Percentiles rank a stretch among this genome's conserved stretches.
phyloP scores from a whole-genome alignment of 2,113 vertebrate species.

The Saccopteryx leptura region DNA sequence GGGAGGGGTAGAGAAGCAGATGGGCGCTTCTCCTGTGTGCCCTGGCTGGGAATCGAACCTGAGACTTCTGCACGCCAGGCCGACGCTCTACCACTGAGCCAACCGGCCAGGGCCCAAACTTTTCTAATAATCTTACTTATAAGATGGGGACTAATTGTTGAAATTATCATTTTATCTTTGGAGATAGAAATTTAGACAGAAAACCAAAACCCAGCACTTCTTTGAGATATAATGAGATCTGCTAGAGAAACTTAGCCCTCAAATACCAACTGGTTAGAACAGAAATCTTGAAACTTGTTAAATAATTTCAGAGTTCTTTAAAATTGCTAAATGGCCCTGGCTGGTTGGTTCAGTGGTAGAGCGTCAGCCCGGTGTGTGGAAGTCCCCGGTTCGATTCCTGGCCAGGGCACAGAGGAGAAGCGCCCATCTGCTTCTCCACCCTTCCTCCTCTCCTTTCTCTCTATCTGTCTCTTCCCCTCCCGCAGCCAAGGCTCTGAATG shows the following conservation, averaged over 20 bases:
- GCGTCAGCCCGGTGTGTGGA: too few species aligned
- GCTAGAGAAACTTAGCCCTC: neutral
- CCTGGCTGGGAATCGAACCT: too few species aligned
- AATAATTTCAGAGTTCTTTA: neutral
- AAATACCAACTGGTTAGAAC: neutral
- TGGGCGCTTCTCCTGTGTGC: too few species aligned
- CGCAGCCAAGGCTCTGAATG: neutral
- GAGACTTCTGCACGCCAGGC: too few species aligned
- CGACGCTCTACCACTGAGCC: too few species aligned
- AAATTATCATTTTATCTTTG: constrained; percentile 22
- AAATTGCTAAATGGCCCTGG: neutral
- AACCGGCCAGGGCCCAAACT: neutral
- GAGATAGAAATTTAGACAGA: constrained; percentile 14
- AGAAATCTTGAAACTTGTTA: neutral
- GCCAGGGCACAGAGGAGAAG: too few species aligned
- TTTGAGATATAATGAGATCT: neutral
- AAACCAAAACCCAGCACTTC: neutral
- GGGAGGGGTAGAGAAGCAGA: too few species aligned
- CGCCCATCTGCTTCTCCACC: too few species aligned
- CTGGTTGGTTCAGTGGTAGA: too few species aligned
- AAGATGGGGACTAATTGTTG: neutral
- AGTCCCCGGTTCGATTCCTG: too few species aligned
- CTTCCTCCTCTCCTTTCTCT: too few species aligned
- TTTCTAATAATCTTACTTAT: neutral
- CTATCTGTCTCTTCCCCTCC: too few species aligned